These are phyloP conservation scores for Castor canadensis DNA, from an alignment of 2,113 vertebrate genomes.

Conservation along the genomic window DNA sequence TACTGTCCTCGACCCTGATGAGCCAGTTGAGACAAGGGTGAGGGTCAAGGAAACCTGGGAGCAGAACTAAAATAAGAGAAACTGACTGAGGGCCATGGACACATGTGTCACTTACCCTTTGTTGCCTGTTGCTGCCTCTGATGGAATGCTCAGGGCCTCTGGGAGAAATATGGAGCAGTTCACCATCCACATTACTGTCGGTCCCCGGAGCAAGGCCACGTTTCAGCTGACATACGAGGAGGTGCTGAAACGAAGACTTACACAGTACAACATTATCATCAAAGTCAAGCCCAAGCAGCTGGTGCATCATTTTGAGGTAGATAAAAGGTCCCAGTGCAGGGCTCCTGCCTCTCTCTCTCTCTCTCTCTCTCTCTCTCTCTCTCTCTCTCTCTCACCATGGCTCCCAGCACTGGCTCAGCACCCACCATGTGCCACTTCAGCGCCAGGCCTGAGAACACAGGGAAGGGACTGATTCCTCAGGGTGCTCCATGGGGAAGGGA, in stretches of 20 bases:
- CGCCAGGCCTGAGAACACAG: not conserved
- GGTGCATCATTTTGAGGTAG: conserved; percentile 93
- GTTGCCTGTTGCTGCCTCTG: conserved; percentile 4
- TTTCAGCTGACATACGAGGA: conserved; percentile 96
- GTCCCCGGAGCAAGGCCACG: conserved; percentile 90
- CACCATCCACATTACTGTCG: conserved; percentile 91
- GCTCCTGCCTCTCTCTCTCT: not conserved
- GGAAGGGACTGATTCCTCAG: not conserved
- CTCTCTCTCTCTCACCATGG: not conserved
- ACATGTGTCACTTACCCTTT: not conserved
- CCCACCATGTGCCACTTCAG: no score
- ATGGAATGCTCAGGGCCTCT: conserved; percentile 85
- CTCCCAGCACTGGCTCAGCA: not conserved
- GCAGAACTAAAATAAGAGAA: not conserved
- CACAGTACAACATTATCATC: conserved; percentile 92
- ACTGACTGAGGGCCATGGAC: not conserved
- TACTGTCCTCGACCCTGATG: not conserved
- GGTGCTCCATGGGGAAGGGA: not conserved
- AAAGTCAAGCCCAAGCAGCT: conserved; percentile 92
- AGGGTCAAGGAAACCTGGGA: not conserved
- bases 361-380: not conserved
- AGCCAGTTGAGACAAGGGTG: not conserved
- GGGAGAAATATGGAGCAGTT: conserved; percentile 95
- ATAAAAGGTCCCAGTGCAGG: not conserved
- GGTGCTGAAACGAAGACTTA: conserved; percentile 90